Evolutionary conservation across 2,888 invertebrate genomes (phyloP), one percentile per base, ranked within the genome.

Genomic region (Cerceris ruficornis): DNA sequence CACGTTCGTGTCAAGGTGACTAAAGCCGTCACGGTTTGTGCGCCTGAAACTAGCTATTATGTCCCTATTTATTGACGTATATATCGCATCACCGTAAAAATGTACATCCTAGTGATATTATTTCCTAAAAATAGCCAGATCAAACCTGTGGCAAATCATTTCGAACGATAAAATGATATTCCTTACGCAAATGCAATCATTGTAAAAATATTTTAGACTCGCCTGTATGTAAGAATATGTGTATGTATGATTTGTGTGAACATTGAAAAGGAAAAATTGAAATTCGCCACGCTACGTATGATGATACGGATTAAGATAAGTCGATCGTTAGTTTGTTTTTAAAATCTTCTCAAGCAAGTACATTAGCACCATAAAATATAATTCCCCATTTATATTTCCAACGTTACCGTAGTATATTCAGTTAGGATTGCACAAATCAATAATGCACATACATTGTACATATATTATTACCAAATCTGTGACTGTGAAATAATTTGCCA

Each of bases 101-200:
- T 84, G 80, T 85, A 83, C 80, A 70, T 61, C 75, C 81, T 85
- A 88, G 67, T 87, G 87, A 87, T 87, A 88, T 87, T 77, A 80
- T 65, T 80, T 75, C 76, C 72, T 85, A 85, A 82, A 74, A 81
- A 71, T 87, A 83, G 76, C 67, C 77, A 78, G 70, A 78, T 69
- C 61, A 74, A 81, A 82, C 80, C 78, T 79, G 84, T 83, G 87
- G 84, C 82, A 80, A 85, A 80, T 87, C 73, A 83, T 83, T 74
- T 67, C 55, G 60, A n/a, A 69, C 50, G 72, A 62, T 73, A 77
- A 82, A 66, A 78, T 55, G 49, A 70, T 74, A 77, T 55, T 5
- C 43, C 11, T 61, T 64, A 55, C 70, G 68, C 50, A 78, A 70
- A 61, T 75, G 39, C 68, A 74, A 73, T 46, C 61, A 55, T 55